Evolutionary conservation across 2,113 vertebrate species (phyloP), one percentile per base, ranked within the genome.

Genomic region (Rousettus leschenaultii): DNA sequence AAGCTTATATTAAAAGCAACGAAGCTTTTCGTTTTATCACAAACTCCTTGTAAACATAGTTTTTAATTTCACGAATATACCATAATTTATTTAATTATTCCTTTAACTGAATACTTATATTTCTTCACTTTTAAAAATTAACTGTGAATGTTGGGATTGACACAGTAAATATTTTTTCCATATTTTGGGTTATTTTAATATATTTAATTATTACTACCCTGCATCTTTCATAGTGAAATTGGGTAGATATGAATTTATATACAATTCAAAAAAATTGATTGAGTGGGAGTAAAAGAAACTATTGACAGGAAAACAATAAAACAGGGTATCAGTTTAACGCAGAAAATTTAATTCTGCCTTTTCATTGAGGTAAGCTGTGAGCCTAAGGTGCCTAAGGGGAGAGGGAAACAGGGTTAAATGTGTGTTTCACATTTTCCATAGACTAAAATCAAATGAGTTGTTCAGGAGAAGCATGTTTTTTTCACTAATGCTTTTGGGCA

Each of bases 101-200:
- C 55, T 16, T 85, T 95, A 94, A 83, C 28, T 65, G 24, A 94
- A 93, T 22, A 68, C 38, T 86, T 74, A 12, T 53, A 78, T 90
- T 87, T 89, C 30, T 89, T 95, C 21, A 82, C 43, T 86, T 93
- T 93, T 74, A 24, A 45, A 90, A 87, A 85, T 87, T 59, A 96
- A 38, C 53, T 85, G 48, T 70, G 89, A 89, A 78, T 90, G 59
- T 9, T 95, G 35, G 28, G 3, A 48, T 68, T 95, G 71, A 86
- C 35, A 61, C 9, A 43, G 26, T 90, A 91, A 33, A 63, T 87
- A 16, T 57, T n/a, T 51, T 78, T 65, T 1, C 55, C 43, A 83
- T 53, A 84, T 65, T 87, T 79, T 82, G 35, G 19, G 15, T 55
- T 53, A 28, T 82, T 94, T 92, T 88, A 84, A 75, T 89, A 15